These are phyloP conservation scores for Ibidorhyncha struthersii DNA, from an alignment of 2,113 vertebrate genomes.

Conservation along the genomic window DNA sequence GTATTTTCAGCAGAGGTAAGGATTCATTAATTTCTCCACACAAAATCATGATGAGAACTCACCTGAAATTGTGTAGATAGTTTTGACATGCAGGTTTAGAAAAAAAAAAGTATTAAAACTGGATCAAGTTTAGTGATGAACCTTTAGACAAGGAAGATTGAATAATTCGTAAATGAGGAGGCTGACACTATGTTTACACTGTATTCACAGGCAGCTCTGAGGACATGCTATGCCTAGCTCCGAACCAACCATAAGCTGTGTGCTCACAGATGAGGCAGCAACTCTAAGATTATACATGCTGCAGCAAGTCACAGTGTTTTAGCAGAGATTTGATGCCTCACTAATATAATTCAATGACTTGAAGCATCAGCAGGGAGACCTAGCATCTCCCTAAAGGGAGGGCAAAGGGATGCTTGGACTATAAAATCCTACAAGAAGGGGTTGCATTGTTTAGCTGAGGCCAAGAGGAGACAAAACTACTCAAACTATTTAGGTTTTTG, in stretches of 20 bases:
- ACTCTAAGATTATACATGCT: neutral
- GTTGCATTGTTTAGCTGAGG: neutral
- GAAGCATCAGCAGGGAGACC: neutral
- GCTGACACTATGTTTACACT: neutral
- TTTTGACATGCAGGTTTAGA: neutral
- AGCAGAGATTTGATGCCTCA: neutral
- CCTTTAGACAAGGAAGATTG: neutral
- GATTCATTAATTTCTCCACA: neutral
- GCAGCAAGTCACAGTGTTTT: neutral
- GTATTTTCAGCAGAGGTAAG: neutral
- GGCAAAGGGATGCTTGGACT: neutral
- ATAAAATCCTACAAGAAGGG: neutral
- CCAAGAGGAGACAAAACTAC: neutral
- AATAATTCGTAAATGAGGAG: neutral
- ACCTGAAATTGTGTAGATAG: neutral
- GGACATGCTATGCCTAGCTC: neutral
- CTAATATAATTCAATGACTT: neutral
- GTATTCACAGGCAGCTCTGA: neutral
- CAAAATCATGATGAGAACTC: neutral
- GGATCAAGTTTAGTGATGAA: neutral
- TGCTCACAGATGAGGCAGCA: neutral
- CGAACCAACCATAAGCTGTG: neutral
- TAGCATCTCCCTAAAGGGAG: neutral
- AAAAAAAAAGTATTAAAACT: neutral
- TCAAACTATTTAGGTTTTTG: neutral